Evolutionary conservation across 2,113 vertebrate species (phyloP).

Genomic region (Crotalus horridus): DNA sequence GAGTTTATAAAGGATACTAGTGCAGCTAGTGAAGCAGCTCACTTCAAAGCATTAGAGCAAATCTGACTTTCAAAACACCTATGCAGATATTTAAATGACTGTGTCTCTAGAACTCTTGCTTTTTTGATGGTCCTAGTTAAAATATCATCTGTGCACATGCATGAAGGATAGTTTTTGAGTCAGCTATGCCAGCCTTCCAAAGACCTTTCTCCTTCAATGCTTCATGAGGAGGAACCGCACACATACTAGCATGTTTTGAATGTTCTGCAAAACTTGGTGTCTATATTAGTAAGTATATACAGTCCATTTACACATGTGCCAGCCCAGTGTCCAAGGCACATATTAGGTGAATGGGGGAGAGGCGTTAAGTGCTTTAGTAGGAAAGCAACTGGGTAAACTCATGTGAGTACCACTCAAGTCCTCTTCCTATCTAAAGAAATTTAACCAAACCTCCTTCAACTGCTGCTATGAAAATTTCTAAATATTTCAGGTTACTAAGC

Average conservation of each 20-base stretch:
- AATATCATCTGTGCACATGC: background rate
- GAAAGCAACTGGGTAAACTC: background rate
- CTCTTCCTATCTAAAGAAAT: background rate
- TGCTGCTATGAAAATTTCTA: background rate
- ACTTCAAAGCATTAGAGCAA: background rate
- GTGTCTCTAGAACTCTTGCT: background rate
- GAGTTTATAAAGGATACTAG: background rate
- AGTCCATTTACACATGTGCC: background rate
- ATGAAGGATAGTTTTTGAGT: background rate
- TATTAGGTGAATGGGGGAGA: background rate
- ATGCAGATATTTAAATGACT: background rate
- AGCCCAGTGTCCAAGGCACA: background rate
- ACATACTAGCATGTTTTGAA: background rate
- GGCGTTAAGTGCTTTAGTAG: background rate
- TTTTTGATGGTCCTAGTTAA: background rate
- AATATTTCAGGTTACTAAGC: background rate
- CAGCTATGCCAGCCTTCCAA: background rate
- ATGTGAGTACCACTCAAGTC: background rate
- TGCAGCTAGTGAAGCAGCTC: background rate
- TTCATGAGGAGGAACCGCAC: background rate
- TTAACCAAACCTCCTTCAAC: background rate
- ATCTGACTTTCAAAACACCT: background rate
- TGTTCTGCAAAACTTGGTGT: background rate
- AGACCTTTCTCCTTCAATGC: background rate
- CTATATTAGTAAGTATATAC: background rate